Base-by-base conservation (phyloP, 2,113 vertebrate species). In the Fukomys damarensis region DNA sequence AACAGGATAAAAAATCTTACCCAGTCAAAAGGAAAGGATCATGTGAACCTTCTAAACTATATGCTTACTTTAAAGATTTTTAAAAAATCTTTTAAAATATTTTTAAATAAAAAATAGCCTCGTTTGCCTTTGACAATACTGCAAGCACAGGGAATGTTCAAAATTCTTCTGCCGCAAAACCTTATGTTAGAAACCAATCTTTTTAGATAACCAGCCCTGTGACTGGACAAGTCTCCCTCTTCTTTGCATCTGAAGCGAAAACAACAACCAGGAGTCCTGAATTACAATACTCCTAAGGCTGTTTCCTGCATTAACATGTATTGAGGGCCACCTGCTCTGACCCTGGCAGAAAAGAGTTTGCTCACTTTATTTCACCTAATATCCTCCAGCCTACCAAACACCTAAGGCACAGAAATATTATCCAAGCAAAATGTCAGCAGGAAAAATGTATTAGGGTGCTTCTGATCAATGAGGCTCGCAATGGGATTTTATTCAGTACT, bases 21-120 rank as follows among this genome's bases (percentile, higher is more conserved):
- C 70, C n/a, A 80, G 68, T 1, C 35, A 58, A 86, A 89, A 96
- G 72, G 58, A 96, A 94, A 80, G 28, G 43, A 56, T 91, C 63
- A 46, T 7, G 14, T 16, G 74, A 70, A 43, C 3, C 2, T 92
- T 80, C 32, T 84, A 70, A 89, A 93, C 35, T 54, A 79, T 24
- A 56, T 3, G 5, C 52, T 93, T 77, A 56, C 63, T 90, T 5
- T 83, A 84, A 82, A 70, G 72, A 12, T 46, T 32, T 43, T 76
- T 77, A n/a, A n/a, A n/a, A n/a, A n/a, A n/a, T n/a, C n/a, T n/a
- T n/a, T n/a, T n/a, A n/a, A 84, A 82, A 70, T 65, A 12, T 46
- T 32, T 43, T 76, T 77, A 70, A 87, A 24, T 46, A 58, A 92
- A 93, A 61, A 46, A 32, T 30, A 77, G 24, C 19, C 63, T 38